Conservation (phyloP, 2,888 invertebrate genomes). For the Dryadula phaetusa region DNA sequence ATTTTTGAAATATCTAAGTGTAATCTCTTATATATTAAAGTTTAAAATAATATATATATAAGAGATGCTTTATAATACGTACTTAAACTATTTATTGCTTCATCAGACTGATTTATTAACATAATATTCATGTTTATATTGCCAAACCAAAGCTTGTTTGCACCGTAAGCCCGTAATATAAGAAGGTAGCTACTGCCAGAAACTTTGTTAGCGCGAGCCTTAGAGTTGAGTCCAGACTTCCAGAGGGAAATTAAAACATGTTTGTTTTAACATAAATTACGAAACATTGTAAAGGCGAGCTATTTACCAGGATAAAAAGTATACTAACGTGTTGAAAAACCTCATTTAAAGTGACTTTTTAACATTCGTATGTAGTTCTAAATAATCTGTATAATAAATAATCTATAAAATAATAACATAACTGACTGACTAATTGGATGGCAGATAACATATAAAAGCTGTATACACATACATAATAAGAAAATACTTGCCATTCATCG, state of each 20-base stretch:
- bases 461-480: not conserved
- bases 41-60: not conserved
- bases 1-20: too few species aligned
- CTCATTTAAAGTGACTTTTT: too few species aligned
- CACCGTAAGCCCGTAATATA: not conserved
- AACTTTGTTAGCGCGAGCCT: not conserved
- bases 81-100: constrained; percentile 12
- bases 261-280: constrained; percentile 4
- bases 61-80: not conserved
- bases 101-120: not conserved
- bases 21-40: too few species aligned
- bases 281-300: not conserved
- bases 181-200: not conserved
- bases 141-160: not conserved
- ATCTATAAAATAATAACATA: not conserved
- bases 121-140: not conserved
- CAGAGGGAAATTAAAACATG: constrained; percentile 10
- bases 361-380: too few species aligned
- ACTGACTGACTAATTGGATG: constrained; percentile 21
- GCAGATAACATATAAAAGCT: not conserved
- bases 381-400: too few species aligned
- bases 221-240: not conserved
- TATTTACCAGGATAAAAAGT: not conserved
- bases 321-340: too few species aligned
- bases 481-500: constrained; percentile 42